Conservation (phyloP, 2,888 invertebrate species). For the Drosophila formosana region DNA sequence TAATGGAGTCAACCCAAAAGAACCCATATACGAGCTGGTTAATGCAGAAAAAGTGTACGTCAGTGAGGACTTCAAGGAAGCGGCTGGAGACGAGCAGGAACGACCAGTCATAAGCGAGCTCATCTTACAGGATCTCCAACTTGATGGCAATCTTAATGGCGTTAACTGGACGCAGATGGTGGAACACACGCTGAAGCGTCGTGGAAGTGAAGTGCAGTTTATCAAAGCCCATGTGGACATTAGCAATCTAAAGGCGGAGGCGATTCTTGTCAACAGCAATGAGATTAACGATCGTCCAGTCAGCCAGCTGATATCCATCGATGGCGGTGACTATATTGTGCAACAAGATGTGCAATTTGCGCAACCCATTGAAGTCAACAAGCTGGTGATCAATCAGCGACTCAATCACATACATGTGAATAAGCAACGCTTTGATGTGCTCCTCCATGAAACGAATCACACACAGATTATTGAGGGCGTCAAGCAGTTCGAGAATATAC, state of each 20-base stretch:
- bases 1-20: constrained; percentile 66
- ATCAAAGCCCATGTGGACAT: constrained; percentile 80
- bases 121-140: constrained; percentile 83
- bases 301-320: constrained; percentile 83
- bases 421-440: constrained; percentile 85
- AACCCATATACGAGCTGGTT: constrained; percentile 75
- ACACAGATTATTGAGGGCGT: constrained; percentile 85
- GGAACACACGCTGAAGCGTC: constrained; percentile 85
- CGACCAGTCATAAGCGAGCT: constrained; percentile 63
- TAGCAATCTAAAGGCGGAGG: constrained; percentile 76
- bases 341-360: constrained; percentile 85
- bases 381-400: constrained; percentile 84
- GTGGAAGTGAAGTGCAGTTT: constrained; percentile 85
- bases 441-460: constrained; percentile 83
- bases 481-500: constrained; percentile 85
- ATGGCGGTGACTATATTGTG: constrained; percentile 84
- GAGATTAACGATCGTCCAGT: constrained; percentile 72
- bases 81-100: constrained; percentile 17
- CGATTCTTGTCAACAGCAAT: constrained; percentile 71
- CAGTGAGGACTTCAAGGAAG: constrained; percentile 46
- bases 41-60: constrained; percentile 71
- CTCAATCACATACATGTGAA: constrained; percentile 86
- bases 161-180: constrained; percentile 85
- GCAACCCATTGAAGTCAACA: constrained; percentile 83
- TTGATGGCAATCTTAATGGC: constrained; percentile 86